phyloP scores from a whole-genome alignment of 2,888 invertebrate species.

The Pyrochroa serraticornis region DNA sequence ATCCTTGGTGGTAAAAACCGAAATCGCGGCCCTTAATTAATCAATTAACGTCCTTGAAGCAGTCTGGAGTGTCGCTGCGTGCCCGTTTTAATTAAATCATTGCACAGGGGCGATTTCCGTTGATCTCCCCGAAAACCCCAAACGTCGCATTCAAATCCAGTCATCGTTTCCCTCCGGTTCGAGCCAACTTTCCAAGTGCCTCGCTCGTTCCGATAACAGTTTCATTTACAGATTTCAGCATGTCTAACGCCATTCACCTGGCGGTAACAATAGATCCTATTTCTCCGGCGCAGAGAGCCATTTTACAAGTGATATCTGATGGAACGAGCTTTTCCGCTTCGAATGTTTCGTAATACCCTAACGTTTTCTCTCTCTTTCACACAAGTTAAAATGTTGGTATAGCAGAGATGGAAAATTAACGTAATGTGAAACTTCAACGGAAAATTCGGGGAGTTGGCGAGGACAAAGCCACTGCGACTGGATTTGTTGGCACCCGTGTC shows the following conservation, averaged over 20 bases:
- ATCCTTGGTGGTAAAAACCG: too few relatives aligned
- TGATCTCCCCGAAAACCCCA: too few relatives aligned
- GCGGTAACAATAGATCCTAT: slow-evolving; percentile 47
- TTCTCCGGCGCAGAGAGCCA: slow-evolving; percentile 42
- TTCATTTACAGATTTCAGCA: slow-evolving; percentile 53
- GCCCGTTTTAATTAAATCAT: too few relatives aligned
- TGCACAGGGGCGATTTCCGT: too few relatives aligned
- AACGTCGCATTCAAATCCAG: too few relatives aligned
- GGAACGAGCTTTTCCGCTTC: slow-evolving; percentile 41
- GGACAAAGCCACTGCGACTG: slow-evolving; percentile 50
- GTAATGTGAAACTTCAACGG: slow-evolving; percentile 34
- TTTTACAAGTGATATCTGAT: slow-evolving; percentile 48
- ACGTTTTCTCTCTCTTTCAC: slow-evolving; percentile 18
- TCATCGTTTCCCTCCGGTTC: background rate
- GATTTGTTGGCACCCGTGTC: slow-evolving; percentile 60
- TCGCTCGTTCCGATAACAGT: slow-evolving; percentile 46
- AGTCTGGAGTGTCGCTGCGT: too few relatives aligned
- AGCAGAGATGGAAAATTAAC: slow-evolving; percentile 30
- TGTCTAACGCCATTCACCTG: slow-evolving; percentile 49
- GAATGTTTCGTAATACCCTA: slow-evolving; percentile 24
- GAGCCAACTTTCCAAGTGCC: slow-evolving; percentile 14
- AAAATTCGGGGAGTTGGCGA: slow-evolving; percentile 36
- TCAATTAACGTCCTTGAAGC: too few relatives aligned
- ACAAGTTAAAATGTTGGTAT: background rate
- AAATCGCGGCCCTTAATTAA: too few relatives aligned